phyloP scores from a whole-genome alignment of 64 coral and sea anemone genomes.

The Cladopsammia gracilis region DNA sequence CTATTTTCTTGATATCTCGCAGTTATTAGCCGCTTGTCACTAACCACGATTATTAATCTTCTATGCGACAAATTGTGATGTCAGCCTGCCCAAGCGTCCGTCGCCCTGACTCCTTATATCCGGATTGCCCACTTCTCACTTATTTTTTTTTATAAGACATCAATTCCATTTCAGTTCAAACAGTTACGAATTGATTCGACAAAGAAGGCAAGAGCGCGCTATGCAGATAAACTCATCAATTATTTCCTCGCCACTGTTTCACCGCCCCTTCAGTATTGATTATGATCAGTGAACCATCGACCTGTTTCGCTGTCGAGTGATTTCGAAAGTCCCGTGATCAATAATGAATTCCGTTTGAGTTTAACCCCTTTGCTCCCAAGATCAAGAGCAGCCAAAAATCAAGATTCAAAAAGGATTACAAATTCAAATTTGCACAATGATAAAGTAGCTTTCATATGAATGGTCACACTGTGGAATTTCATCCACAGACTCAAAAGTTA shows the following conservation, averaged over 20 bases:
- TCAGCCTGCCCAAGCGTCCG: neutral
- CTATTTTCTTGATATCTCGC: neutral
- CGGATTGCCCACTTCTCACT: neutral
- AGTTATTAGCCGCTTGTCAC: neutral
- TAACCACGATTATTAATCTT: neutral
- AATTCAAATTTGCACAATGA: too few relatives aligned
- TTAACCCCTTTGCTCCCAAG: neutral
- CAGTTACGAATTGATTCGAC: neutral
- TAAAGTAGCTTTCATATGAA: too few relatives aligned
- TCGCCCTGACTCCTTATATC: neutral
- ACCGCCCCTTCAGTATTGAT: conserved; percentile 18
- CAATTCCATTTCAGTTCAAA: neutral
- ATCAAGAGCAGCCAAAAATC: too few relatives aligned
- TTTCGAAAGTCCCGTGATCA: neutral
- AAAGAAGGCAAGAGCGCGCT: neutral
- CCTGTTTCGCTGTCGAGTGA: neutral
- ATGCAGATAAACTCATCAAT: conserved; percentile 7
- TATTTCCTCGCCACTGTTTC: neutral
- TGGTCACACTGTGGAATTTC: too few relatives aligned
- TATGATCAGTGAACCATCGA: neutral
- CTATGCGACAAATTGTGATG: neutral
- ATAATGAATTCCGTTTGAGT: neutral
- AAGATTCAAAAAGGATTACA: too few relatives aligned
- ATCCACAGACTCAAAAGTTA: too few relatives aligned
- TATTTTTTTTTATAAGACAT: neutral